Evolutionary conservation across 2,797 vertebrate species (phyloP).

Genomic region (Sparidentex hasta): DNA sequence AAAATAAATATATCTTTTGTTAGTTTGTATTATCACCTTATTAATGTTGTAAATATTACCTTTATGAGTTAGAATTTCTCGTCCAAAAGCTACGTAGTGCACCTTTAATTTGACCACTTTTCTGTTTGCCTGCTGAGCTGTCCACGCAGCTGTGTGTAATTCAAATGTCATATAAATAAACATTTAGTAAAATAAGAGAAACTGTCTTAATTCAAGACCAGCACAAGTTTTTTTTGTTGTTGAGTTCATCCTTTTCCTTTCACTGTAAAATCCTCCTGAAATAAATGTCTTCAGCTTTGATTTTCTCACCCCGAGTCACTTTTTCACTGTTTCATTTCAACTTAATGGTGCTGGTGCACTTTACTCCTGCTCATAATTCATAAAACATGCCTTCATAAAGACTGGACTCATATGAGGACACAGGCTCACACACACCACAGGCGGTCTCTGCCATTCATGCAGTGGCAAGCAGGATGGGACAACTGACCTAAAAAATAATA

Average conservation of each 20-base stretch:
- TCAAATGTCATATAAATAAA: no score
- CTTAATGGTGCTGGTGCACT: constrained; percentile 28
- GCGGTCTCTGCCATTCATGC: constrained; percentile 47
- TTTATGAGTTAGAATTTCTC: no score
- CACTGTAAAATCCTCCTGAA: background rate
- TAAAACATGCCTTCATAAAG: constrained; percentile 41
- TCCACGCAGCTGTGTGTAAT: no score
- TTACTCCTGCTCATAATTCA: constrained; percentile 55
- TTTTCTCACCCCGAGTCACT: constrained; percentile 12
- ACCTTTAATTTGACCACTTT: no score
- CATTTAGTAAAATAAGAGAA: background rate
- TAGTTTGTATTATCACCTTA: no score
- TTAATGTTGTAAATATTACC: no score
- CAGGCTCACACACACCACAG: constrained; percentile 22
- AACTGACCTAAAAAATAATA: constrained; percentile 76
- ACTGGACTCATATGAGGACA: constrained; percentile 24
- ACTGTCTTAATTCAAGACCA: background rate
- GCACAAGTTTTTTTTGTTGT: background rate
- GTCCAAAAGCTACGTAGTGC: no score
- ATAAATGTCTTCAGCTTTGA: constrained; percentile 5
- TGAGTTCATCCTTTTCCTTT: background rate
- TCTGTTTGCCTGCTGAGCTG: no score
- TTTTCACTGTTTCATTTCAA: constrained; percentile 26
- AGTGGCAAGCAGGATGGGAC: constrained; percentile 37
- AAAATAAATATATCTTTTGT: no score